Evolutionary conservation across 2,113 vertebrate genomes (phyloP).

Genomic region (Fregata magnificens): DNA sequence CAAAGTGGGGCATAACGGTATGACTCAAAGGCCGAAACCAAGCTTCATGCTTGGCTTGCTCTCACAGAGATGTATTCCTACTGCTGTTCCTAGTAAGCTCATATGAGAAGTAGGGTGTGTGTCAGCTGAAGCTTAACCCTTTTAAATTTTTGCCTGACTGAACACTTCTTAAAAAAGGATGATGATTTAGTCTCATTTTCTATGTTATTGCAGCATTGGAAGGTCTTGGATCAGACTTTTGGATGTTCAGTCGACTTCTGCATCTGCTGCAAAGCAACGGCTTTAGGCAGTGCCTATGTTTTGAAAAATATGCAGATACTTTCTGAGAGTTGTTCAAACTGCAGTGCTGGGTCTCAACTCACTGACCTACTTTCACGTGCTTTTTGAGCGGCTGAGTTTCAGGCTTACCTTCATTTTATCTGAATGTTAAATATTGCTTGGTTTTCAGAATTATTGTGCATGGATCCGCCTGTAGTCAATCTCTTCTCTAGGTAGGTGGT

Average conservation of each 20-base stretch:
- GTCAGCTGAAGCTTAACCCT: constrained; percentile 43
- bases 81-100: background rate
- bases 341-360: constrained; percentile 23
- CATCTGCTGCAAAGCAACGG: constrained; percentile 26
- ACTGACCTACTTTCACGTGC: constrained; percentile 52
- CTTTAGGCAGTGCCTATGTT: constrained; percentile 41
- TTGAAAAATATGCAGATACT: constrained; percentile 48
- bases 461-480: background rate
- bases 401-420: constrained; percentile 28
- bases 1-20: background rate
- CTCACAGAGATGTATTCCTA: background rate
- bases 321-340: constrained; percentile 10
- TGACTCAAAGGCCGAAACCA: background rate
- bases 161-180: constrained; percentile 3
- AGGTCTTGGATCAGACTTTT: constrained; percentile 21
- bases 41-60: background rate
- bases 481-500: constrained; percentile 8
- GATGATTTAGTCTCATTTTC: constrained; percentile 17
- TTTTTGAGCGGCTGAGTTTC: constrained; percentile 13
- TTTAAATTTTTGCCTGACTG: constrained; percentile 18
- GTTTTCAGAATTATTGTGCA: constrained; percentile 32
- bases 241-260: background rate
- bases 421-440: background rate
- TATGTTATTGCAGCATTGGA: background rate
- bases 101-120: background rate